These are phyloP conservation scores for Microtus oregoni DNA, from an alignment of 2,113 vertebrate genomes.

Conservation along the genomic window DNA sequence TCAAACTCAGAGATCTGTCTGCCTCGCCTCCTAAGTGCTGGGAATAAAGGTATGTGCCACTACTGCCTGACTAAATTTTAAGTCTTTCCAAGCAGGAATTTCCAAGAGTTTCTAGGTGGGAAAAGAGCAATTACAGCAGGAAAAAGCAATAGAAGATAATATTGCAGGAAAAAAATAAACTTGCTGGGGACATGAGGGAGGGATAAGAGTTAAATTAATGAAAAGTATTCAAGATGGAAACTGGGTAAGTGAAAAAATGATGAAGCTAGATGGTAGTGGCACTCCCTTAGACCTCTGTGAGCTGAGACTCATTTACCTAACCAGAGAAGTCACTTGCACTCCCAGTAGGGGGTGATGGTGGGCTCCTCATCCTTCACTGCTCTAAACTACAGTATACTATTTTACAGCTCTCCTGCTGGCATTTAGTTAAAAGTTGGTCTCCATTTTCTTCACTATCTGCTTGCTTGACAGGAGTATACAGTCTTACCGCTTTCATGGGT, in stretches of 20 bases:
- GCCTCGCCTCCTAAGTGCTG: no score
- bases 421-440: background rate
- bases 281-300: no score
- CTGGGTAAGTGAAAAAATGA: background rate
- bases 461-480: background rate
- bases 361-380: background rate
- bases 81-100: background rate
- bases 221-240: background rate
- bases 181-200: background rate
- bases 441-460: background rate
- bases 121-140: background rate
- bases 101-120: background rate
- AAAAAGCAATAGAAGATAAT: background rate
- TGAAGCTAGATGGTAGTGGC: no score
- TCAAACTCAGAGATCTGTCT: background rate
- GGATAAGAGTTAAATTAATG: background rate
- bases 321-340: background rate
- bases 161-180: slow-evolving; percentile 28
- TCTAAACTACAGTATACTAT: background rate
- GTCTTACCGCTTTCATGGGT: background rate
- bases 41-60: no score
- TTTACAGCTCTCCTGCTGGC: background rate
- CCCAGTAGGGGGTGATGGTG: background rate
- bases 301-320: background rate
- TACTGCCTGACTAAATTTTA: background rate